Conservation (phyloP, 1,140 invertebrate genomes). For the Nasonia longicornis region DNA sequence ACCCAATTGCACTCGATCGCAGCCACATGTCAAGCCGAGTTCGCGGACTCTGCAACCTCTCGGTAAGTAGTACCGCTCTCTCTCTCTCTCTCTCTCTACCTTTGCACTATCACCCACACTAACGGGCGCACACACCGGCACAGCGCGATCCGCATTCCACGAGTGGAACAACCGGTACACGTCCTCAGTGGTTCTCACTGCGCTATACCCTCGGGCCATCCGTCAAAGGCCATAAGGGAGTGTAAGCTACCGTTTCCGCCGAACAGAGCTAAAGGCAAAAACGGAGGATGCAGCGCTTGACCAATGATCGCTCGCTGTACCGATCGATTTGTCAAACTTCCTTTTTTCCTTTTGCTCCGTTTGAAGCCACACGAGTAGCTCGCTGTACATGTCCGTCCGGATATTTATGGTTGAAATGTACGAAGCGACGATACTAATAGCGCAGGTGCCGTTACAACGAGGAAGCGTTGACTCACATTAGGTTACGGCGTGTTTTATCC, state of each 20-base stretch:
- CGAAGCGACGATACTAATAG: no score
- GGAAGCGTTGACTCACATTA: no score
- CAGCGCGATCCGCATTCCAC: slow-evolving; percentile 65
- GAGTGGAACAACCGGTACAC: slow-evolving; percentile 70
- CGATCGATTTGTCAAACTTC: no score
- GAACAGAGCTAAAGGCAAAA: not conserved
- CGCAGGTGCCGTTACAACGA: no score
- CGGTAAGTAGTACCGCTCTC: not conserved
- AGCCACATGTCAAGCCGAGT: not conserved
- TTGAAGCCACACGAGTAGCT: no score
- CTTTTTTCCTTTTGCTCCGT: no score
- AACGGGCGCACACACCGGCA: slow-evolving; percentile 50
- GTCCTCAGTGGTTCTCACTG: slow-evolving; percentile 64
- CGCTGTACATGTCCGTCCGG: no score
- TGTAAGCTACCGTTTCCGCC: not conserved
- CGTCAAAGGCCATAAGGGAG: not conserved
- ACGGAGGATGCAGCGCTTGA: not conserved
- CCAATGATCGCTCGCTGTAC: not conserved
- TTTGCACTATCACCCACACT: slow-evolving; percentile 35
- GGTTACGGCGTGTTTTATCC: no score
- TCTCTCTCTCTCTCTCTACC: not conserved
- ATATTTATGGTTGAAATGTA: no score
- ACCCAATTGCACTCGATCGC: not conserved
- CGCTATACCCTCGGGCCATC: slow-evolving; percentile 4
- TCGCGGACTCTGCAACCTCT: not conserved